Percentiles rank a stretch among this genome's conserved stretches.
Evolutionary conservation across 1,140 invertebrate genomes (phyloP).

Genomic region (Cyclina sinensis): DNA sequence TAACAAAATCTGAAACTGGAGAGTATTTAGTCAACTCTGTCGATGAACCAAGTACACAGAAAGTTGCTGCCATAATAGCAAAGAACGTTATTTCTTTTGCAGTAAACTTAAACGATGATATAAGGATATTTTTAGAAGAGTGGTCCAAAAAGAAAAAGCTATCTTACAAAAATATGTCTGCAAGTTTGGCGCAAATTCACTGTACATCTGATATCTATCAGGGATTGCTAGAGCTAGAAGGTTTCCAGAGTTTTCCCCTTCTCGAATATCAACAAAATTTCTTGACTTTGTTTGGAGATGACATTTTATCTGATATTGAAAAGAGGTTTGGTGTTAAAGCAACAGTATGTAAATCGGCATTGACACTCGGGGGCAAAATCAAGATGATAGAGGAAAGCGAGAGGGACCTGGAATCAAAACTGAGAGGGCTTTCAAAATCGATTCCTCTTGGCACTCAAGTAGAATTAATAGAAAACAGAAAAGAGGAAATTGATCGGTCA

Average conservation of each 20-base stretch:
- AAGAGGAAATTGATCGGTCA: no score
- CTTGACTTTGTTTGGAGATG: no score
- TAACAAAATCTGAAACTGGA: neutral
- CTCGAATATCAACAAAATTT: no score
- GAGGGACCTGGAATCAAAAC: neutral
- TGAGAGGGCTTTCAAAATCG: neutral
- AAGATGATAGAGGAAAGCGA: neutral
- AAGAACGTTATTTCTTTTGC: neutral
- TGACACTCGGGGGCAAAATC: neutral
- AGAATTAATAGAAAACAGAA: no score
- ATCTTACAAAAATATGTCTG: neutral
- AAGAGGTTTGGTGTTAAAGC: neutral
- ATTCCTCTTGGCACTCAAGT: no score
- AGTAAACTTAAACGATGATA: neutral
- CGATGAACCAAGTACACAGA: neutral
- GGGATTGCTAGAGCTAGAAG: neutral
- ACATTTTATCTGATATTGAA: neutral
- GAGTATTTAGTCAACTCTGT: neutral
- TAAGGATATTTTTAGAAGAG: neutral
- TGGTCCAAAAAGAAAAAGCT: neutral
- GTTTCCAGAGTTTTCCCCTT: no score
- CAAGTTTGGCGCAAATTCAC: neutral
- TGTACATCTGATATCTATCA: neutral
- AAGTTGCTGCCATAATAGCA: neutral
- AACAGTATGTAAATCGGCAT: neutral